A percentile compares a stretch with the other conserved stretches of the same genome.
Evolutionary conservation across 2,797 vertebrate genomes (phyloP).

Genomic region (Helarctos malayanus): DNA sequence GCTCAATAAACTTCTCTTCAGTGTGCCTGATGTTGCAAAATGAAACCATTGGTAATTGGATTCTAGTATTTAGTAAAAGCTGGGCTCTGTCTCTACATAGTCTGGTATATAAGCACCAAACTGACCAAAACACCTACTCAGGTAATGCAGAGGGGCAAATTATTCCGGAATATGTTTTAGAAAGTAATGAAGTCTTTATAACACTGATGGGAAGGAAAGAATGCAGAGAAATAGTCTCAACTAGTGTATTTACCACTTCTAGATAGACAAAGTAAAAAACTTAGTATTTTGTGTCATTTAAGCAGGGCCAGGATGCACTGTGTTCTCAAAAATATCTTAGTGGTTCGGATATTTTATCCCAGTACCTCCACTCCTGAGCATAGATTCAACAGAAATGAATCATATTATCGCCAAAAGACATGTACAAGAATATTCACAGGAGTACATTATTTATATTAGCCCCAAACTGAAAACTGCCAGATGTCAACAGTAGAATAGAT

Average conservation of each 20-base stretch:
- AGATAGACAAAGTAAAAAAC: background rate
- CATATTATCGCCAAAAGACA: background rate
- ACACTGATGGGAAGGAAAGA: background rate
- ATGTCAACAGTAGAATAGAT: background rate
- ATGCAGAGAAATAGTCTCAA: background rate
- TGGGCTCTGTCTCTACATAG: background rate
- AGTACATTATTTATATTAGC: background rate
- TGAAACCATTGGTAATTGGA: background rate
- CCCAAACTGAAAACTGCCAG: background rate
- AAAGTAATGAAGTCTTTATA: background rate
- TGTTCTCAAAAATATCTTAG: background rate
- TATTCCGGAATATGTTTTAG: background rate
- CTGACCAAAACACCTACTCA: background rate
- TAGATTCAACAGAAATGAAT: background rate
- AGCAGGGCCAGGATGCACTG: background rate
- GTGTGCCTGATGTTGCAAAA: background rate
- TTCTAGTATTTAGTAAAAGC: background rate
- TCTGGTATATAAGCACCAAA: background rate
- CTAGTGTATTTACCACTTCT: background rate
- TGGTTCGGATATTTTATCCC: background rate
- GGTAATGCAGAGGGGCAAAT: background rate
- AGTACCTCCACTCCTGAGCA: background rate
- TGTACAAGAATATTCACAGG: background rate
- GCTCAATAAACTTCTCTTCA: background rate
- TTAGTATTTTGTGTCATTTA: background rate